These are phyloP conservation scores for Heloderma charlesbogerti DNA, from an alignment of 2,113 vertebrate genomes.

Conservation along the genomic window DNA sequence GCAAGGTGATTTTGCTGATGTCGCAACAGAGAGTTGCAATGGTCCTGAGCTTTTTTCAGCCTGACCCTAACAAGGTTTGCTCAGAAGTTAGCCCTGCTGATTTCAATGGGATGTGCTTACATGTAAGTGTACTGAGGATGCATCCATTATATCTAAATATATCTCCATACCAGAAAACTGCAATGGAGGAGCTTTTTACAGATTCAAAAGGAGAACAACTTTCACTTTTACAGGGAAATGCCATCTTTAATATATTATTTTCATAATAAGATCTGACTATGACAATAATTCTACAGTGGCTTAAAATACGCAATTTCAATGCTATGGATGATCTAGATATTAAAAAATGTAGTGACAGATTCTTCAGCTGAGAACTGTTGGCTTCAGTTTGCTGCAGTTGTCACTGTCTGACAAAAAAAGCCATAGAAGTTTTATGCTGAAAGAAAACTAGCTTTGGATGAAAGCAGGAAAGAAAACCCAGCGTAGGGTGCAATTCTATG, in stretches of 20 bases:
- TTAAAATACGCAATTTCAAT: not conserved
- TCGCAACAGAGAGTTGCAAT: not conserved
- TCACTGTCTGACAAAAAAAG: not conserved
- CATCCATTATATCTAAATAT: not conserved
- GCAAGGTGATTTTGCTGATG: not conserved
- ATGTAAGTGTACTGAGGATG: no score
- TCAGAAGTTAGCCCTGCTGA: not conserved
- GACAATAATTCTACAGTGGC: not conserved
- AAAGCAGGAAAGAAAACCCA: not conserved
- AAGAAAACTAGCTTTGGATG: not conserved
- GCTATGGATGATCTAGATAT: not conserved
- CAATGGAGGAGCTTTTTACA: not conserved
- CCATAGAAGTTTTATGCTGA: not conserved
- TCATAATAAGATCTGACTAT: not conserved
- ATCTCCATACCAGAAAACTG: not conserved
- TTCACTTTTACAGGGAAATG: not conserved
- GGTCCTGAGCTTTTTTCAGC: not conserved
- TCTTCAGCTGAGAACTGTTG: not conserved
- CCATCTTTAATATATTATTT: not conserved
- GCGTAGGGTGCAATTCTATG: no score
- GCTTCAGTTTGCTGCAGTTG: not conserved
- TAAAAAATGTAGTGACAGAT: not conserved
- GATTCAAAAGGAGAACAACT: not conserved
- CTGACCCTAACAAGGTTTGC: not conserved
- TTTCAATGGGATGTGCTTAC: no score